Evolutionary conservation across 2,888 invertebrate genomes (phyloP).

Genomic region (Blastobasis lacticolella): DNA sequence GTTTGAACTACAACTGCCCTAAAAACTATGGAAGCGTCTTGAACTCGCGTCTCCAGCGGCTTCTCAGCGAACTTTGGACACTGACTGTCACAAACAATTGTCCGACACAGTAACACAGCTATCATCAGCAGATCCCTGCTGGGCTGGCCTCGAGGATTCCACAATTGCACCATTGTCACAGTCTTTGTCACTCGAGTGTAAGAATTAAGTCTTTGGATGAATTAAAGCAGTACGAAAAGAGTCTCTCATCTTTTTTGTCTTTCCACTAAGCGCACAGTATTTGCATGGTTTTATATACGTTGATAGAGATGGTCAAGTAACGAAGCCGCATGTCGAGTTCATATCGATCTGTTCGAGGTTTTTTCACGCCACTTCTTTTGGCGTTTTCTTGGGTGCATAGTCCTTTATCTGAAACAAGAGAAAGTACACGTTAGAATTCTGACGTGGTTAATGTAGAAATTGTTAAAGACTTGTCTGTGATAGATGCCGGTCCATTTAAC

Average conservation of each 20-base stretch:
- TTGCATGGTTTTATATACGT: no score
- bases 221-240: no score
- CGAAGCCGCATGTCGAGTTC: conserved; percentile 45
- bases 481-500: no score
- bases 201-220: no score
- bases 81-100: conserved; percentile 67
- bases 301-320: conserved; percentile 25
- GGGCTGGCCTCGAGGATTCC: conserved; percentile 10
- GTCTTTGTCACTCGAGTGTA: background rate
- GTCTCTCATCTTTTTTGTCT: no score
- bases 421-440: background rate
- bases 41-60: conserved; percentile 67
- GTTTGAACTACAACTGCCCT: conserved; percentile 64
- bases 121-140: conserved; percentile 52
- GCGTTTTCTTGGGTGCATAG: conserved; percentile 55
- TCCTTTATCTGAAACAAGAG: conserved; percentile 58
- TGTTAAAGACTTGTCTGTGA: no score
- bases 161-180: conserved; percentile 4
- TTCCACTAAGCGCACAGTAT: no score
- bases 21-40: conserved; percentile 71
- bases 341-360: conserved; percentile 27
- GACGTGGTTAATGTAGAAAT: no score
- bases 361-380: conserved; percentile 53
- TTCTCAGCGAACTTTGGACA: conserved; percentile 69
- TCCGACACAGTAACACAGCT: conserved; percentile 56